Evolutionary conservation across 2,888 invertebrate species (phyloP), one percentile per base, ranked within the genome.

Genomic region (Torymus aiolomorphi): DNA sequence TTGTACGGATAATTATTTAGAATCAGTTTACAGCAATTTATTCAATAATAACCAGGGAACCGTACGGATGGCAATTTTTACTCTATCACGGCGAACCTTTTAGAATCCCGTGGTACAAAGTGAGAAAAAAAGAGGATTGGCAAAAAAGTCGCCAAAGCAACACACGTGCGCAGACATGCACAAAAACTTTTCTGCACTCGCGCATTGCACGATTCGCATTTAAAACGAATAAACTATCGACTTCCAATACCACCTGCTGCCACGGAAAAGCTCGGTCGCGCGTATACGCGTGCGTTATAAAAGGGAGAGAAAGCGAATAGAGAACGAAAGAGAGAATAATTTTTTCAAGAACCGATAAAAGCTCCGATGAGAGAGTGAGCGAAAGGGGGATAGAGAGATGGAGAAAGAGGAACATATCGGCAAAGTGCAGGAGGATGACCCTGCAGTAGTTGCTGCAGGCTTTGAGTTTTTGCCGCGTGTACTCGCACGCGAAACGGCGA

Each of bases 261-360:
- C 31, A 31, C 31, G 31, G 31, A 31, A 31, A 31, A 31, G 31
- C 31, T 31, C 31, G 8, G 31, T 3, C 0, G 31, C 31, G 14
- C 57, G 63, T 20, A 20, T 11, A 18, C 16, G 42, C 16, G 49
- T 13, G 52, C 52, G 16, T 61, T 49, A 42, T 42, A n/a, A 59
- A 59, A 8, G 42, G 57, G 54, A 54, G 16, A 20, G 66, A 67
- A 54, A 70, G 49, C 31, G 57, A 54, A 54, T 14, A 20, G 66
- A 67, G 20, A 70, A n/a, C 20, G 57, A n/a, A 11, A 31, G 11
- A 56, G 56, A 57, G 63, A 51, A 71, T 77, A 71, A 71, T 71
- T 70, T 77, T 77, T 77, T 20, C 70, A 77, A 71, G 70, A 57
- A 65, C 51, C 70, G 77, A 66, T 77, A 77, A 77, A 77, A 77